Conservation (phyloP, 2,113 vertebrate genomes). For the Cichladusa arquata region DNA sequence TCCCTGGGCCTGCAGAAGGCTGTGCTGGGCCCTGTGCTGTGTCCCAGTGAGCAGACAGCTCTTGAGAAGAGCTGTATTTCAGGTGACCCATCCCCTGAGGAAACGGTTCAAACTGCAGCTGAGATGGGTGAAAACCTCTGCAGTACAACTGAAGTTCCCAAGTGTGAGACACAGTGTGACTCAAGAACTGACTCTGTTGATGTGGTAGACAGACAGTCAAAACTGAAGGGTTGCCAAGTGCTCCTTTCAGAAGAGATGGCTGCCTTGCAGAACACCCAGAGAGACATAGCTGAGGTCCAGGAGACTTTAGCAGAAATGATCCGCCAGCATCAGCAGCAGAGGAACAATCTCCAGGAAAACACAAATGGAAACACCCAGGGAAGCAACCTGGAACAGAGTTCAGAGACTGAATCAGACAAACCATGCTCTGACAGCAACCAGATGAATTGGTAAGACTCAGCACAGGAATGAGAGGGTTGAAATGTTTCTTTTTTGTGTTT, state of each 20-base stretch:
- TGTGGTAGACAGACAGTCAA: background rate
- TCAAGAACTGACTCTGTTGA: background rate
- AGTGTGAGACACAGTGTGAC: background rate
- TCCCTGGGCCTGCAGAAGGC: background rate
- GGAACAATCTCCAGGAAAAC: slow-evolving; percentile 56
- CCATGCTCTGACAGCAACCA: background rate
- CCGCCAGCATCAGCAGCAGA: slow-evolving; percentile 83
- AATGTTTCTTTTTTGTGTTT: background rate
- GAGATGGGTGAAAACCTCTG: background rate
- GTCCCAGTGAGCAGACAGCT: background rate
- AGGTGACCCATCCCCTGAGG: background rate
- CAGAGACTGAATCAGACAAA: background rate
- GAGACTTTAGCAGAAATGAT: slow-evolving; percentile 81
- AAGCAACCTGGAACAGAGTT: slow-evolving; percentile 2
- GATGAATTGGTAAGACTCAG: slow-evolving; percentile 60
- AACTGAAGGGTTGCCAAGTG: slow-evolving; percentile 57
- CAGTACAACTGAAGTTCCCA: background rate
- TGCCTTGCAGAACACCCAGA: slow-evolving; percentile 77
- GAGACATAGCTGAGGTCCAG: slow-evolving; percentile 77
- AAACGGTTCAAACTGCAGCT: background rate
- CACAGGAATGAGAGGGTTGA: background rate
- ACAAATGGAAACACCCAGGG: slow-evolving; percentile 4
- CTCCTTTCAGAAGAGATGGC: slow-evolving; percentile 85
- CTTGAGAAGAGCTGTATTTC: background rate
- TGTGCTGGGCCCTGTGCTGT: background rate